These are phyloP conservation scores for Neodiprion pinetum DNA, from an alignment of 1,140 invertebrate genomes.

Conservation along the genomic window DNA sequence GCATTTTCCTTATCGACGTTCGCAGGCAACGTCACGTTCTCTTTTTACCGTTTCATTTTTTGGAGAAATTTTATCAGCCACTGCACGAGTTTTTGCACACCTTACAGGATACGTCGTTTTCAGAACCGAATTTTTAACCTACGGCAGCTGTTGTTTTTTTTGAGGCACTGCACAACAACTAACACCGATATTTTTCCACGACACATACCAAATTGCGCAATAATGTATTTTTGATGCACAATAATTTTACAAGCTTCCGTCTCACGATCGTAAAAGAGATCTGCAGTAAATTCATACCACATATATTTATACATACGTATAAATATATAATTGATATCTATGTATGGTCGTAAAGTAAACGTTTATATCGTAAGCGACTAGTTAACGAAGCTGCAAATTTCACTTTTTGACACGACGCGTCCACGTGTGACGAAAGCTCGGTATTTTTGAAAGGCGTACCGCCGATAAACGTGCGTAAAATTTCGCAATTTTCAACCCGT, in stretches of 20 bases:
- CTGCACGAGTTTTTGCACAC: neutral
- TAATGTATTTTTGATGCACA: slow-evolving; percentile 5
- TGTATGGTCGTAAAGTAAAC: too few relatives aligned
- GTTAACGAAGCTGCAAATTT: neutral
- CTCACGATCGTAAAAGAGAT: too few relatives aligned
- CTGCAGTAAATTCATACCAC: too few relatives aligned
- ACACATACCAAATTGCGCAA: neutral
- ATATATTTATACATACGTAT: too few relatives aligned
- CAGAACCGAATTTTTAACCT: neutral
- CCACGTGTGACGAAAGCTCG: slow-evolving; percentile 10
- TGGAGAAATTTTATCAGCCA: too few relatives aligned
- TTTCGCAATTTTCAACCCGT: neutral
- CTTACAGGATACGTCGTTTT: neutral
- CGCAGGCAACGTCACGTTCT: too few relatives aligned
- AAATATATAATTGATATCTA: too few relatives aligned
- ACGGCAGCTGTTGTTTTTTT: neutral
- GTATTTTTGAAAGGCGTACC: slow-evolving; percentile 17
- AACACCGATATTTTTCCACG: neutral
- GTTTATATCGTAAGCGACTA: too few relatives aligned
- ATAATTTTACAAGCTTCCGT: too few relatives aligned
- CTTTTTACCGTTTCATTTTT: too few relatives aligned
- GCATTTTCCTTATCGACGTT: too few relatives aligned
- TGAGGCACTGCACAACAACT: neutral
- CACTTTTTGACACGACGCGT: neutral
- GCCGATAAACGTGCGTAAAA: neutral